phyloP scores from a whole-genome alignment of 2,113 vertebrate genomes.

The Petaurus breviceps region DNA sequence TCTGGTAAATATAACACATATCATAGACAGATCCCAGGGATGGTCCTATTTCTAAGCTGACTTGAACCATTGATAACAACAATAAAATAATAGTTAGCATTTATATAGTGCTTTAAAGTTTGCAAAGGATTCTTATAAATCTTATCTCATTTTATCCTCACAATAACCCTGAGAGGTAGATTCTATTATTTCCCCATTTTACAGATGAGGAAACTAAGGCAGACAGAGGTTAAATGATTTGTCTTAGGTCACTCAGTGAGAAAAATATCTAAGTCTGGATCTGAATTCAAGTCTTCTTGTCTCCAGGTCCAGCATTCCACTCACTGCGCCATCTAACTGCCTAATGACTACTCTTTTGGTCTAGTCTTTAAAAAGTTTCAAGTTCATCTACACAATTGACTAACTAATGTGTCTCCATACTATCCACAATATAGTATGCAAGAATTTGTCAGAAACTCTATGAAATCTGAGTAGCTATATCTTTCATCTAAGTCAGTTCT shows the following conservation, averaged over 20 bases:
- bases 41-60: not conserved
- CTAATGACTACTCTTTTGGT: too few species aligned
- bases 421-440: too few species aligned
- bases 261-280: too few species aligned
- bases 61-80: not conserved
- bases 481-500: too few species aligned
- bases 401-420: too few species aligned
- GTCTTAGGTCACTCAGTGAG: not conserved
- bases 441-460: too few species aligned
- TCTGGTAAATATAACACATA: not conserved
- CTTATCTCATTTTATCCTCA: not conserved
- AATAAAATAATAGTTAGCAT: not conserved
- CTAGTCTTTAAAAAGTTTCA: too few species aligned
- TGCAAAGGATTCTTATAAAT: not conserved
- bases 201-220: not conserved
- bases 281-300: too few species aligned
- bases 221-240: not conserved
- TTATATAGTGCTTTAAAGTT: not conserved
- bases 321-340: too few species aligned
- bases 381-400: too few species aligned
- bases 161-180: not conserved
- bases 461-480: too few species aligned
- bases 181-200: not conserved
- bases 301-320: too few species aligned
- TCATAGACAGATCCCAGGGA: not conserved